Base-by-base conservation (phyloP, 2,797 vertebrate genomes). In the Falco columbarius region DNA sequence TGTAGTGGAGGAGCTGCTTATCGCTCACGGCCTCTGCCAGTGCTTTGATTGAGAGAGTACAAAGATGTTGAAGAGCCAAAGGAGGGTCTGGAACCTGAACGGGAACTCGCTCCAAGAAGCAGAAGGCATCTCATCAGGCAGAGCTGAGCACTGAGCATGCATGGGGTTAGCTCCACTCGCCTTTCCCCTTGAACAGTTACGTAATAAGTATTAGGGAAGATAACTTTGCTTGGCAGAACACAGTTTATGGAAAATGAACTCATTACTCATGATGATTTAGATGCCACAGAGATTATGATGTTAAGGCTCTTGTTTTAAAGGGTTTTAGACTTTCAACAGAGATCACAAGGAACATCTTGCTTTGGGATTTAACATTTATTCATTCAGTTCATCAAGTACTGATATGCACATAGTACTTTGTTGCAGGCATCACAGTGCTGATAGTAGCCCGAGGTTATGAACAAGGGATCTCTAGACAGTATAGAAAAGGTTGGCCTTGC, bases 291-390 rank as follows among this genome's bases (percentile, higher is more conserved):
- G 87, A 91, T 93, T 86, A 81, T 56, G 81, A 86, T 95, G 71
- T 81, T 93, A 85, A 80, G 87, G 46, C 42, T 96, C 66, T 81
- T 90, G 65, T 80, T 97, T 97, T 91, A 94, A 95, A 95, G 63
- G 54, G 81, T 75, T 97, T 72, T 63, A 90, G 34, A 75, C 84
- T 95, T 91, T 96, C 90, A 95, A 67, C 46, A 89, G 71, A 85
- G 93, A 92, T 95, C 65, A 89, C 91, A 95, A 93, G 51, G 67
- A 96, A 89, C 49, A 81, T 70, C 19, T 19, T 88, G n/a, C 86
- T 95, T 72, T 94, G 81, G 93, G 70, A 95, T 95, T 97, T 96
- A 95, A 34, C 82, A 90, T 95, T 91, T 96, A 85, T 84, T 91
- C 96, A 79, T 93, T 81, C 87, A 59, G 38, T 77, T 96, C 80